Evolutionary conservation across 2,113 vertebrate species (phyloP).

Genomic region (Hippopotamus amphibius): DNA sequence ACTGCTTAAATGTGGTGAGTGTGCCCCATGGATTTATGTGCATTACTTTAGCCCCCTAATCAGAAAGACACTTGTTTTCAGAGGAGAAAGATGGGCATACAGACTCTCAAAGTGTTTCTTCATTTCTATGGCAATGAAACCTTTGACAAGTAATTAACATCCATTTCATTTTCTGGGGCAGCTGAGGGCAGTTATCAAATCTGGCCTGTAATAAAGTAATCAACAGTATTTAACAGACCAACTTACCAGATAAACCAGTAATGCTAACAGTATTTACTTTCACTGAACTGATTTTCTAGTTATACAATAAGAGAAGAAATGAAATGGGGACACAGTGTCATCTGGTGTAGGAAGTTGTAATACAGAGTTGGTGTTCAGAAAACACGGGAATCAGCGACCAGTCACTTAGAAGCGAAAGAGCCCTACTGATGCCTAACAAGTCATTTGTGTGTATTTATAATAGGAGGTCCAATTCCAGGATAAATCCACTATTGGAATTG

Average conservation of each 20-base stretch:
- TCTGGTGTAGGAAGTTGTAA: slow-evolving; percentile 42
- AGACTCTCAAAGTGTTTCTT: slow-evolving; percentile 40
- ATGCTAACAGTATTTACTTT: slow-evolving; percentile 67
- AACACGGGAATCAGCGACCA: background rate
- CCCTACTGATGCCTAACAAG: background rate
- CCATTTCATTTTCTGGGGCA: slow-evolving; percentile 49
- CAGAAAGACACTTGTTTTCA: slow-evolving; percentile 51
- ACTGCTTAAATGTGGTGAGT: background rate
- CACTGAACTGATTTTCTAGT: slow-evolving; percentile 68
- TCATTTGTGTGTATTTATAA: background rate
- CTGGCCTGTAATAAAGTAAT: slow-evolving; percentile 76
- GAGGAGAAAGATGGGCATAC: background rate
- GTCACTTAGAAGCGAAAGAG: slow-evolving; percentile 16
- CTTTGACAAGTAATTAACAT: slow-evolving; percentile 73
- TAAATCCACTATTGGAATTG: slow-evolving; percentile 19
- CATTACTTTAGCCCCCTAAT: background rate
- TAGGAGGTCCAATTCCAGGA: background rate
- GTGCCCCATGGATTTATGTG: background rate
- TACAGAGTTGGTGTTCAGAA: slow-evolving; percentile 2
- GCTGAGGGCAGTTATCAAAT: slow-evolving; percentile 66
- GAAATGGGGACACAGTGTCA: background rate
- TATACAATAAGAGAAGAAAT: slow-evolving; percentile 40
- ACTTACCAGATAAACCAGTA: slow-evolving; percentile 64
- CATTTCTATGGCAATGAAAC: slow-evolving; percentile 49
- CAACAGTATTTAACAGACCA: slow-evolving; percentile 69